Conservation (phyloP, 2,113 vertebrate species). For the Microtus richardsoni region DNA sequence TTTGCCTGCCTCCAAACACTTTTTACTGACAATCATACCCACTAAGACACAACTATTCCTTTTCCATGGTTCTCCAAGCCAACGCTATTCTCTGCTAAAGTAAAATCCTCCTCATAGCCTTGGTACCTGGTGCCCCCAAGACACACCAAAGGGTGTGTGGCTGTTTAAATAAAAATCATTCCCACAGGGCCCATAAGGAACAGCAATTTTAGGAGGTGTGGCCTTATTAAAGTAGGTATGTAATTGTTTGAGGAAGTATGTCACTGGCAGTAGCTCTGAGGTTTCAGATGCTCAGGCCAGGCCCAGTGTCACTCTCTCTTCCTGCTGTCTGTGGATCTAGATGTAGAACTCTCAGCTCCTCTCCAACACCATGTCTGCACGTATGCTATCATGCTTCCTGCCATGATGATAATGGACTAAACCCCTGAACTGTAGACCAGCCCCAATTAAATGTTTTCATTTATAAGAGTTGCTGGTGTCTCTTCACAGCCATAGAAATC, state of each 20-base stretch:
- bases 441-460: background rate
- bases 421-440: background rate
- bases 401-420: background rate
- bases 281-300: background rate
- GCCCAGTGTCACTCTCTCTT: background rate
- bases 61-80: background rate
- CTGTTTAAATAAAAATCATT: background rate
- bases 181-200: background rate
- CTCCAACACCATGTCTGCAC: background rate
- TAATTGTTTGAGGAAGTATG: background rate
- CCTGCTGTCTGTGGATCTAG: background rate
- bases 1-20: background rate
- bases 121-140: conserved; percentile 75
- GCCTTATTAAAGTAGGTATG: background rate
- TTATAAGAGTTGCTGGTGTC: background rate
- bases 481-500: background rate
- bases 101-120: conserved; percentile 80
- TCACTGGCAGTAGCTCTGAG: background rate
- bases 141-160: conserved; percentile 82
- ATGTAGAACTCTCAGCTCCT: background rate
- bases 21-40: conserved; percentile 84
- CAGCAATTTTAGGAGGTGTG: background rate
- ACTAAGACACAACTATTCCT: conserved; percentile 60
- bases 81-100: background rate
- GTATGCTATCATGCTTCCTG: background rate